Base-by-base conservation (phyloP, 2,888 invertebrate genomes). In the Junonia oenone region DNA sequence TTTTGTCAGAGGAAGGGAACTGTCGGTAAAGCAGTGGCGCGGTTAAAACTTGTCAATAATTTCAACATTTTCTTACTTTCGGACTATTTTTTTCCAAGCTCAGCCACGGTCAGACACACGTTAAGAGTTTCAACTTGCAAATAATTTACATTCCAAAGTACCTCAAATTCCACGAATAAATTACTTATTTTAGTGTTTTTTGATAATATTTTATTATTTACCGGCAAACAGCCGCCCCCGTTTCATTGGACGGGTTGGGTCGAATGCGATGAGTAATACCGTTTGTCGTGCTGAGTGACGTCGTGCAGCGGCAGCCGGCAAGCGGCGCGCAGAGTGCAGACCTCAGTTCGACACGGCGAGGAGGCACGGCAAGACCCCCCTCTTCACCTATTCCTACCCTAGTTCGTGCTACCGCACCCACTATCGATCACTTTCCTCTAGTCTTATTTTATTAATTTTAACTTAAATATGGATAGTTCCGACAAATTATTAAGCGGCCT, bases 281-380 rank as follows among this genome's bases (percentile, higher is more conserved):
- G 80, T 83, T 82, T 75, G 68, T 81, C 77, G 77, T 81, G 81
- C 70, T 77, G 83, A 81, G 86, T 87, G 83, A 85, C 84, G 84
- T 83, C 78, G 84, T 74, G 78, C 78, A 80, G 77, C 69, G 73
- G 68, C 68, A 72, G 72, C 68, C 69, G 72, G 71, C 72, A 63
- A 68, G 61, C 68, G 64, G 67, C 64, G 71, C 66, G 67, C 65
- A 63, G 59, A 61, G 56, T 64, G 64, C 64, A 63, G 67, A 68
- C 75, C 74, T 81, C 86, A 86, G 88, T 87, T 72, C 70, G 72
- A 73, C 69, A 74, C 78, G 73, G 78, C 76, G 76, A 78, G 78
- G 83, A 82, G 78, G 71, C 79, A 72, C 80, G 83, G 71, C 73
- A 75, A 76, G 78, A 82, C 81, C 75, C 77, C 77, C 77, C 74